phyloP scores from a whole-genome alignment of 1,140 invertebrate species.

The Lanistes nyassanus region DNA sequence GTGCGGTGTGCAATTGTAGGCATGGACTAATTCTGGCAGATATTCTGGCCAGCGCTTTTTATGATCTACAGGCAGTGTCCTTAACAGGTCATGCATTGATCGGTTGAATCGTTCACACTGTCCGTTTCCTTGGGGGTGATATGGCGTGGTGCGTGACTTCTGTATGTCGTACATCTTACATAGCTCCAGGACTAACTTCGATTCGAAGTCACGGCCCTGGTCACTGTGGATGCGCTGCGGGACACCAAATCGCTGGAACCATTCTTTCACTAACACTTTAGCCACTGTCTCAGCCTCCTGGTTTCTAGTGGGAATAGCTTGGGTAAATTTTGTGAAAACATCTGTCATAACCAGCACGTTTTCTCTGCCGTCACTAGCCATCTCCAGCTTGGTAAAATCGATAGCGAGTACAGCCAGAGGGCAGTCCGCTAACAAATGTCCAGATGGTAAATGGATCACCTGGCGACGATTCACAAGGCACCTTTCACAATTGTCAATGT shows the following conservation, averaged over 20 bases:
- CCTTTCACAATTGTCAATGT: slow-evolving; percentile 24
- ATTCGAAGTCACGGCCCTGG: slow-evolving; percentile 36
- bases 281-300: slow-evolving; percentile 33
- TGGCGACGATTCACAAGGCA: slow-evolving; percentile 16
- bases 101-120: slow-evolving; percentile 39
- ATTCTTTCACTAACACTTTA: slow-evolving; percentile 35
- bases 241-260: too few species aligned
- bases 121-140: slow-evolving; percentile 37
- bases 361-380: slow-evolving; percentile 20
- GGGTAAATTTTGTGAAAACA: slow-evolving; percentile 34
- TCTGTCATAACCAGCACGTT: slow-evolving; percentile 37
- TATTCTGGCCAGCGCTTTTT: slow-evolving; percentile 35
- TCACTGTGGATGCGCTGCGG: slow-evolving; percentile 38
- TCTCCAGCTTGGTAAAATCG: slow-evolving; percentile 34
- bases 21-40: slow-evolving; percentile 34
- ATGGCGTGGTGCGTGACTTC: slow-evolving; percentile 37
- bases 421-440: slow-evolving; percentile 20
- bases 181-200: slow-evolving; percentile 24
- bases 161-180: slow-evolving; percentile 33
- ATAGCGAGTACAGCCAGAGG: slow-evolving; percentile 36
- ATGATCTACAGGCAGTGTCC: slow-evolving; percentile 24
- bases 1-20: slow-evolving; percentile 36
- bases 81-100: slow-evolving; percentile 32
- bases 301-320: slow-evolving; percentile 32
- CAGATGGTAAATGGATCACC: neutral